These are phyloP conservation scores for Corythaixoides concolor DNA, from an alignment of 2,113 vertebrate genomes.

Conservation along the genomic window DNA sequence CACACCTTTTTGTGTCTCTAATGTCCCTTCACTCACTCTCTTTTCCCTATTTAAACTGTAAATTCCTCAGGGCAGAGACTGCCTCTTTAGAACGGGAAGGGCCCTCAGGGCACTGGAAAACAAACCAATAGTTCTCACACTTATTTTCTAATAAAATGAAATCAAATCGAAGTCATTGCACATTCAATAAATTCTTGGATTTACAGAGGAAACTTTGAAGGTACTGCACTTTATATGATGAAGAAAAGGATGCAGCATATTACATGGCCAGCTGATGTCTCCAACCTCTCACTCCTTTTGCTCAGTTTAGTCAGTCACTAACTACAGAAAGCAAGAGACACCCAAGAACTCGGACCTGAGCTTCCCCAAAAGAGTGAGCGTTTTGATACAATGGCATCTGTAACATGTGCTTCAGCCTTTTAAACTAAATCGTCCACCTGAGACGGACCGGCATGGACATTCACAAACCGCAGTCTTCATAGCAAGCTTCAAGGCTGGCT, in stretches of 20 bases:
- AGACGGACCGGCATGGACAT: not conserved
- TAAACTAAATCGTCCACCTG: not conserved
- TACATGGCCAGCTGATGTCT: not conserved
- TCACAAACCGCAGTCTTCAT: not conserved
- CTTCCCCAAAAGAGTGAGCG: not conserved
- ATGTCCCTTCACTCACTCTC: not conserved
- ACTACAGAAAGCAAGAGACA: not conserved
- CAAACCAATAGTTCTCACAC: not conserved
- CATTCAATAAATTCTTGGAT: not conserved
- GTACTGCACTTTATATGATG: not conserved
- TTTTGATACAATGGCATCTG: not conserved
- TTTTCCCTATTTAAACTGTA: not conserved
- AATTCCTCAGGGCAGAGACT: not conserved
- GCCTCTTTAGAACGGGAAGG: not conserved
- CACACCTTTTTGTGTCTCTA: not conserved
- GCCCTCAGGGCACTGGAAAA: not conserved
- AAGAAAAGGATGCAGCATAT: not conserved
- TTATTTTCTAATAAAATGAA: not conserved
- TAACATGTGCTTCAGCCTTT: not conserved
- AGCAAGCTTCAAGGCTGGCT: not conserved
- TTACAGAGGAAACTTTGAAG: not conserved
- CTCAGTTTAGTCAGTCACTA: not conserved
- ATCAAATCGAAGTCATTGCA: not conserved
- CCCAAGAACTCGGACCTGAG: not conserved
- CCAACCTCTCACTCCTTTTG: not conserved